Conservation (phyloP, 1,140 invertebrate genomes). For the Nasonia vitripennis region DNA sequence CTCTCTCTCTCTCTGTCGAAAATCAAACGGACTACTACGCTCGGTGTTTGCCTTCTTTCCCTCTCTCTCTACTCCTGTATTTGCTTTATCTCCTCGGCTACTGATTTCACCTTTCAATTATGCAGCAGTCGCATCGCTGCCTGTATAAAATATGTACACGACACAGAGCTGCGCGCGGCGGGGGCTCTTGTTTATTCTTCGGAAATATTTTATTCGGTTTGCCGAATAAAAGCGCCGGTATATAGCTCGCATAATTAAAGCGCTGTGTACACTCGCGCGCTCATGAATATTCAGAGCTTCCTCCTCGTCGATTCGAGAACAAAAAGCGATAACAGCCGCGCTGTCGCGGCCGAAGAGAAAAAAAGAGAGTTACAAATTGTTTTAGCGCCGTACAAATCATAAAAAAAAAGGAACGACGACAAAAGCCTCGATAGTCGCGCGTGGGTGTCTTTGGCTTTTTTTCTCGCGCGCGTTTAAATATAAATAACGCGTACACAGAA, state of each 20-base stretch:
- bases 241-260: not conserved
- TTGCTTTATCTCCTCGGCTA: not conserved
- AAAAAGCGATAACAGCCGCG: not conserved
- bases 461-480: too few relatives aligned
- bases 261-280: not conserved
- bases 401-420: not conserved
- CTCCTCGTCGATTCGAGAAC: not conserved
- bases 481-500: too few relatives aligned
- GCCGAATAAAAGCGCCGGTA: not conserved
- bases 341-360: not conserved
- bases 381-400: slow-evolving; percentile 13
- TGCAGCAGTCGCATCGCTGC: not conserved
- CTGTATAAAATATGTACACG: not conserved
- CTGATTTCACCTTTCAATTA: not conserved
- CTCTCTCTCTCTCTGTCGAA: not conserved
- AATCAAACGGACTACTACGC: not conserved
- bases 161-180: not conserved
- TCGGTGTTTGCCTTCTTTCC: not conserved
- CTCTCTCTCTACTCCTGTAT: not conserved
- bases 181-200: not conserved
- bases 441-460: too few relatives aligned
- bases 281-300: not conserved
- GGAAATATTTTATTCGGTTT: not conserved
- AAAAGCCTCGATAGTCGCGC: too few relatives aligned
- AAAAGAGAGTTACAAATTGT: slow-evolving; percentile 13